Base-by-base conservation (phyloP, 2,113 vertebrate genomes). In the Corythaixoides concolor region DNA sequence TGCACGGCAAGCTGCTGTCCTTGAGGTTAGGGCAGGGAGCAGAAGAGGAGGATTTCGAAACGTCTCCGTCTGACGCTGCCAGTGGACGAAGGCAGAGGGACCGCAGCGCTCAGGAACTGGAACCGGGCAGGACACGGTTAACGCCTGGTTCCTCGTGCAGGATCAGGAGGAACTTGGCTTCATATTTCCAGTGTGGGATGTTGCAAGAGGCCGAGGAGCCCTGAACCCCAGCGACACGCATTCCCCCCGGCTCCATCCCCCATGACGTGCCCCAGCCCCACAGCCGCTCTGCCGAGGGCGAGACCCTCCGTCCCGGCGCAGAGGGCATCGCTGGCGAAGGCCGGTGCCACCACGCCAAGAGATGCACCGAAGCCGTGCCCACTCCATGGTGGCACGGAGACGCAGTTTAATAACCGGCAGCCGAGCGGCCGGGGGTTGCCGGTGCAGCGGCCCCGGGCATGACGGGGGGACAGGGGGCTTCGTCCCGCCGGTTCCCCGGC, bases 101-200 rank as follows among this genome's bases (percentile, higher is more conserved):
- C 23, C n/a, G 79, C 73, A 63, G 72, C 1, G 0, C 50, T 73
- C 35, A 76, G 58, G 84, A 72, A 24, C 59, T 43, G 75, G 84
- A 68, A 62, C 7, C 20, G 90, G 95, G 79, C 85, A 97, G 90
- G 83, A 93, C 72, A 94, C 53, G 32, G 96, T 94, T 93, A 96
- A 95, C 1, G 58, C 83, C 66, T 23, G 50, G 89, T 89, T 95
- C 78, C 90, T 92, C 15, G 2, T 74, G 82, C 82, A 63, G 83
- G 92, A 92, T 72, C 95, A 93, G 90, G 89, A 96, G 95, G 92
- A 96, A 94, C 95, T 94, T 67, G 79, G 93, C 88, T 93, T 95
- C 95, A 50, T 92, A 92, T 94, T 90, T 91, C 93, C 88, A 7
- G 26, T 91, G 95, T 85, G 60, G 85, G 94, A 92, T 95, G 91